phyloP scores from a whole-genome alignment of 2,113 vertebrate genomes.

The Clarias magur region DNA sequence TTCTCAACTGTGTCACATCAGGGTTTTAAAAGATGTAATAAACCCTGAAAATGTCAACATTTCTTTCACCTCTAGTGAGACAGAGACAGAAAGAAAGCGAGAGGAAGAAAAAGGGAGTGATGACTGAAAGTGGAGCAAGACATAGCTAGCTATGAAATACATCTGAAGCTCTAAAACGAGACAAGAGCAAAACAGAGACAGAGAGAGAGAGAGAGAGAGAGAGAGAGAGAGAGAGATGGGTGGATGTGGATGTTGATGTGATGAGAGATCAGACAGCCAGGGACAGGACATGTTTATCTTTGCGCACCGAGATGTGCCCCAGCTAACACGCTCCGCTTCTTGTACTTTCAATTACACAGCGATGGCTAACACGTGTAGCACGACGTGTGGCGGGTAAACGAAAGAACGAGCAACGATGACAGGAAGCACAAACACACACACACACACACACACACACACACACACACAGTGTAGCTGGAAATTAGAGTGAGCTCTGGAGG shows the following conservation, averaged over 20 bases:
- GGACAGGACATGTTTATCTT: constrained; percentile 13
- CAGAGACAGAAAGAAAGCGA: constrained; percentile 31
- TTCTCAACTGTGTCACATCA: neutral
- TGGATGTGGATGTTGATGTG: neutral
- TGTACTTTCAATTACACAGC: constrained; percentile 43
- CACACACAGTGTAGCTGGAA: neutral
- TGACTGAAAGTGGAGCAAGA: constrained; percentile 1
- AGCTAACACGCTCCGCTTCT: constrained; percentile 17
- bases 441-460: neutral
- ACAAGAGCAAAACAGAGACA: neutral
- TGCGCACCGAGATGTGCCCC: constrained; percentile 13
- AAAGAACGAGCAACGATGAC: constrained; percentile 13
- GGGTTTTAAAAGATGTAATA: neutral
- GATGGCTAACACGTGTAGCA: constrained; percentile 4
- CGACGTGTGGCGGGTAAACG: constrained; percentile 14
- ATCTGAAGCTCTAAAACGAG: neutral
- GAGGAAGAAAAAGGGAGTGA: constrained; percentile 2
- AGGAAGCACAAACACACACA: constrained; percentile 18
- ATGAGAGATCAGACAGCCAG: constrained; percentile 4
- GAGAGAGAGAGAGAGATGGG: neutral
- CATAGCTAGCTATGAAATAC: neutral
- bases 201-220: neutral
- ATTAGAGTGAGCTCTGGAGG: constrained; percentile 1
- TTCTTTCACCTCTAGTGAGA: neutral
- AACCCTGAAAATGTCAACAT: constrained; percentile 3